These are phyloP conservation scores for Goniozus legneri DNA, from an alignment of 1,140 invertebrate species.

Conservation along the genomic window DNA sequence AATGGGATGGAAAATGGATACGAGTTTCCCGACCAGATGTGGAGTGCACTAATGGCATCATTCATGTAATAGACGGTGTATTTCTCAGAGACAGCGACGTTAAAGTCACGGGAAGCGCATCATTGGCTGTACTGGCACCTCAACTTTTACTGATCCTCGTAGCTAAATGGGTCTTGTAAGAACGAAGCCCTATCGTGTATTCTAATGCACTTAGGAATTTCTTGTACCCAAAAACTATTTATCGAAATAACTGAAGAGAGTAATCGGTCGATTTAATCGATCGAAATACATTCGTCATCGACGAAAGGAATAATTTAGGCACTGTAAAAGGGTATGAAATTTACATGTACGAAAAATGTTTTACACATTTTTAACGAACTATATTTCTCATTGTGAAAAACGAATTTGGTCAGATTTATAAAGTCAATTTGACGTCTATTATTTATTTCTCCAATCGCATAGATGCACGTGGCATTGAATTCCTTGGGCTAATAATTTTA, in stretches of 20 bases:
- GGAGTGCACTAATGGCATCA: slow-evolving; percentile 88
- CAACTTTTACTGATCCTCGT: slow-evolving; percentile 49
- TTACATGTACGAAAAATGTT: neutral
- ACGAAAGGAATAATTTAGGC: neutral
- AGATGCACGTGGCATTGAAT: too few relatives aligned
- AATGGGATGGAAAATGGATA: slow-evolving; percentile 79
- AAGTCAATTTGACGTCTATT: too few relatives aligned
- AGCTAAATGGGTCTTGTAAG: slow-evolving; percentile 51
- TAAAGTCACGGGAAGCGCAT: slow-evolving; percentile 61
- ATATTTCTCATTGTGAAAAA: neutral
- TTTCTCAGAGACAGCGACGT: slow-evolving; percentile 81
- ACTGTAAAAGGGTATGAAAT: neutral
- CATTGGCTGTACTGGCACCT: slow-evolving; percentile 31
- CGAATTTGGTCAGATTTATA: neutral
- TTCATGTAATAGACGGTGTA: slow-evolving; percentile 85
- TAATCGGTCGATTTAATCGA: neutral
- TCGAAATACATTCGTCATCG: neutral
- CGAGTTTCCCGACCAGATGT: slow-evolving; percentile 84
- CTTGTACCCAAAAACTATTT: slow-evolving; percentile 27
- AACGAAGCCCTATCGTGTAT: slow-evolving; percentile 3
- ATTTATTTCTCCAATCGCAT: too few relatives aligned
- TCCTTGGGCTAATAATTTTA: too few relatives aligned
- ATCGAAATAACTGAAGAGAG: slow-evolving; percentile 10
- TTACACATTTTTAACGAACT: neutral
- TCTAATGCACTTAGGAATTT: slow-evolving; percentile 29